phyloP scores from a whole-genome alignment of 2,888 invertebrate genomes.

The Brachypalpus laphriformis region DNA sequence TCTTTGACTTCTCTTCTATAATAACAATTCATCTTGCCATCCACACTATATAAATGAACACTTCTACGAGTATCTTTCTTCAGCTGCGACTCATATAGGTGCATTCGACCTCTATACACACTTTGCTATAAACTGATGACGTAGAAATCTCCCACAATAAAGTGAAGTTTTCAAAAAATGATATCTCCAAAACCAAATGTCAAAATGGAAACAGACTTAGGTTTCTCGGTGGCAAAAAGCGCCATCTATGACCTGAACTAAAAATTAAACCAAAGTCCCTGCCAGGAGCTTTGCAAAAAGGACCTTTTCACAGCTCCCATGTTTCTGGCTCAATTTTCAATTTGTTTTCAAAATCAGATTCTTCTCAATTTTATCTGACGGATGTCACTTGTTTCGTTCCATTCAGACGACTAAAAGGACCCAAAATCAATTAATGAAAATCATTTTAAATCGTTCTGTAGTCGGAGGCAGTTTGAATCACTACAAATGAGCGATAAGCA shows the following conservation, averaged over 20 bases:
- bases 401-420: constrained; percentile 60
- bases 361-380: constrained; percentile 30
- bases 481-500: constrained; percentile 34
- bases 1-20: background rate
- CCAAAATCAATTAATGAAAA: constrained; percentile 79
- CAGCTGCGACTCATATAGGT: background rate
- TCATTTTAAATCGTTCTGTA: constrained; percentile 78
- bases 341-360: constrained; percentile 51
- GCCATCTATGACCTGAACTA: background rate
- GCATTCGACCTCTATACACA: background rate
- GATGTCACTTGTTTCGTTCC: background rate
- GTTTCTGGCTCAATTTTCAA: constrained; percentile 15
- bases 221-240: background rate
- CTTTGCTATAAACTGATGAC: background rate
- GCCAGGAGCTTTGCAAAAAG: constrained; percentile 7
- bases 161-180: background rate
- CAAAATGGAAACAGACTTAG: background rate
- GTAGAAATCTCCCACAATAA: background rate
- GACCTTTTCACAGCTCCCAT: constrained; percentile 29
- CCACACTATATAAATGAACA: background rate
- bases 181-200: background rate
- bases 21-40: background rate
- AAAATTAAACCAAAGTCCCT: background rate
- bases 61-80: no score
- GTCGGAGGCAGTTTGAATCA: constrained; percentile 12